Evolutionary conservation across 1,140 invertebrate genomes (phyloP), one percentile per base, ranked within the genome.

Genomic region (Saccostrea glomerata): DNA sequence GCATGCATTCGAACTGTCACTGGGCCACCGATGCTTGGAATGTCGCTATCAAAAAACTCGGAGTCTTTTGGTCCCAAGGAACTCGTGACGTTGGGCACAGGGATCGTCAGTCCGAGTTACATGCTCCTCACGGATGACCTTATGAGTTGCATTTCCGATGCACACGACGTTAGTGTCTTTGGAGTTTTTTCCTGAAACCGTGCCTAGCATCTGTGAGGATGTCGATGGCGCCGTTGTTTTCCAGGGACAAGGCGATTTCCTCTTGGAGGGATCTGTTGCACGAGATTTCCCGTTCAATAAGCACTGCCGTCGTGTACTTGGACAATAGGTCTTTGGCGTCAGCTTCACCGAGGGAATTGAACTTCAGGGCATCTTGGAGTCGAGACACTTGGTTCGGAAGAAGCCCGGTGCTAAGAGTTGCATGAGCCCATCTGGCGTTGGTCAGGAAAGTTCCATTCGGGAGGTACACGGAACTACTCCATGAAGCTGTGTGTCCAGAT

Each of bases 81-180:
- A 1, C 56, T 84, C 47, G 13, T 84, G 83, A 4, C 83, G 36
- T 40, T 84, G 54, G 12, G 47, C 47, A 84, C 55, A 58, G 11
- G 17, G 25, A 25, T 60, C 30, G 30, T 36, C 30, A 1, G 1
- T 36, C 84, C 54, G 55, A 36, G 56, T 85, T 58, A 85, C 56
- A 30, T 85, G 20, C 30, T 58, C 55, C 66, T 73, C 66, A 25
- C 66, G 66, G 12, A 30, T 23, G 20, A 36, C 66, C 25, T 60
- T 40, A 25, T 85, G 83, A 58, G 83, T 47, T 9, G 15, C 20
- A 36, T 85, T 17, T 85, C 83, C 83, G 15, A 85, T 58, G 40
- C 83, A 85, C 36, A 58, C 25, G 13, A 56, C 83, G 54, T 85
- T 85, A 17, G 83, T 85, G 40, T 85, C 83, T 30, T 85, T 85